Base-by-base conservation (phyloP, 2,888 invertebrate species). In the Andrena flavipes region DNA sequence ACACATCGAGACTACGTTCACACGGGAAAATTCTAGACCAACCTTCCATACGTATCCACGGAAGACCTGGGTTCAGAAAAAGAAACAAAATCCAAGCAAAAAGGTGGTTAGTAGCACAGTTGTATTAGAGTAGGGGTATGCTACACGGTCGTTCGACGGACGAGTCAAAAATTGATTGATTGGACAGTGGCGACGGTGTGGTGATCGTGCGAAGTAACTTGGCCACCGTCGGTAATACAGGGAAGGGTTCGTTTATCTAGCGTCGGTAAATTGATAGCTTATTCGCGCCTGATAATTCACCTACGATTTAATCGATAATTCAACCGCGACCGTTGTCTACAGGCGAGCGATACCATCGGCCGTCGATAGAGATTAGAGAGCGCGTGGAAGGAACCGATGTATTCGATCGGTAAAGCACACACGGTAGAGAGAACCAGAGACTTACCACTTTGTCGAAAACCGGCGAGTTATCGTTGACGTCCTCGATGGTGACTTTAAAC, bases 381-480 rank as follows among this genome's bases (percentile, higher is more conserved):
- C 20, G 20, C 35, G 56, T 8, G 2, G 7, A 20, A 20, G 6
- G 7, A 23, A 56, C 26, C 6, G 42, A 26, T 42, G 42, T 42
- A 26, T 29, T n/a, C 23, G 7, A 23, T 23, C 56, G 26, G 23
- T 8, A 42, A 42, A 16, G 6, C 23, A 16, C 26, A 8, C 42
- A 5, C 51, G 51, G 35, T 26, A 30, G 23, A 6, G 7, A 29
- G 42, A 69, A 42, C 16, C 33, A 2, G 16, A 54, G 68, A 74
- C 96, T 95, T 94, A 97, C 97, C 94, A 96, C 96, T 96, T 96
- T 96, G 93, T 97, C 97, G 94, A 97, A 97, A 88, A 96, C 96
- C 4, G 97, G 97, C 20, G 94, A 95, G 92, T 99, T 99, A 94
- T 99, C 99, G 94, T 99, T 99, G 92, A 98, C 96, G 94, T 99